Evolutionary conservation across 2,888 invertebrate species (phyloP), one percentile per base, ranked within the genome.

Genomic region (Cotesia congregata): DNA sequence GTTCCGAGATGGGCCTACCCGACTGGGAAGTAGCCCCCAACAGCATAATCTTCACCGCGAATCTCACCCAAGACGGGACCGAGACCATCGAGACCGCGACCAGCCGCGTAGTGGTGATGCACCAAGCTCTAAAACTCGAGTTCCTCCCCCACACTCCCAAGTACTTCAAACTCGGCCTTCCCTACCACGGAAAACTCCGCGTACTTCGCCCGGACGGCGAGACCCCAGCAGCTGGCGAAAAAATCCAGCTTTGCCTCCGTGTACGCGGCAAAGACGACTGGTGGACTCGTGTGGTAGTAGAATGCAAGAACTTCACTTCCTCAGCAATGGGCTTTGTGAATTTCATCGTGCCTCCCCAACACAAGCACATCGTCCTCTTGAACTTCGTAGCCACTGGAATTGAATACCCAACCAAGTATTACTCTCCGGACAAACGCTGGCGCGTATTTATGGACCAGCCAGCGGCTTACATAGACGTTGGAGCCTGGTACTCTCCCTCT

Each of bases 161-260:
- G 9, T 92, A 93, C 76, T 93, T 94, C 82, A 93, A 94, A 74
- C 93, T 94, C 0, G 94, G 93, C n/a, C 88, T 95, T 17, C 94
- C 95, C 0, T 94, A 93, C 82, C 92, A 92, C 81, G 91, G 94
- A 72, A 93, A 93, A 90, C 92, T 94, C 84, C 84, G 86, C 74
- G 89, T 89, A 6, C 77, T 87, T n/a, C 84, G 82, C 5, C 87
- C 87, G 65, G 87, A 90, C 12, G 7, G 9, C 75, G 85, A 86
- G n/a, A 85, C 82, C 1, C 88, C 90, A 0, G 90, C 88, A 0
- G 82, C 86, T 1, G 87, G 86, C 15, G 89, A 90, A 78, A 87
- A 87, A 61, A 87, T 90, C 69, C 88, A 89, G 62, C 80, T 90
- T 20, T 90, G 89, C 62, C 79, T 90, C 50, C 84, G 86, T 75